Base-by-base conservation (phyloP, 2,113 vertebrate species). In the Hoplias malabaricus region DNA sequence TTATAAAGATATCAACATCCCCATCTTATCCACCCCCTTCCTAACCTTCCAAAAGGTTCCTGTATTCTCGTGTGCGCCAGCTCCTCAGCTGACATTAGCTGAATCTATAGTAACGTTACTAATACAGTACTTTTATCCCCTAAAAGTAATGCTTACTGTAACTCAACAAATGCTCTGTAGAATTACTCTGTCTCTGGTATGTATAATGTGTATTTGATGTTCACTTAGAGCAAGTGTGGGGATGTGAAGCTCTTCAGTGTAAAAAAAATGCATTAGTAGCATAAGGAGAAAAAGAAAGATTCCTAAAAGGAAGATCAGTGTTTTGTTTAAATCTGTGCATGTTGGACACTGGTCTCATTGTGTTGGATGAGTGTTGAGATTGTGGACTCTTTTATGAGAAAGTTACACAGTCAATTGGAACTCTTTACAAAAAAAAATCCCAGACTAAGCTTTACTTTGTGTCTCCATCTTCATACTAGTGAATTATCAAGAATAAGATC, bases 141-240 rank as follows among this genome's bases (percentile, higher is more conserved):
- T 77, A 72, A 69, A 62, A 77, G 73, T 84, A 84, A 87, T 72
- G 73, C 77, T 84, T 79, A 89, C 86, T 90, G 83, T 87, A 83
- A 63, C 84, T 89, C 84, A 78, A 84, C 88, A 87, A 81, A 88
- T 85, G 87, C 85, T 86, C 89, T 91, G 89, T 93, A 93, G 88
- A 87, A 91, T 89, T 89, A 88, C 76, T 77, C 87, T 56, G 87
- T 92, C 90, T 92, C 89, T 92, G 88, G 88, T 89, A 90, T 92
- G 89, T 92, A 92, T 80, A 91, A 84, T 89, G 90, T 91, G 88
- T 91, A 91, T 90, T 91, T 90, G 88, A 84, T 91, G 90, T 92
- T 92, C 88, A 89, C 84, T 86, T 93, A 93, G 90, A 90, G 83
- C 84, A 86, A 87, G 76, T 84, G 87, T 88, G 88, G 88, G 86